Conservation (phyloP, 2,888 invertebrate genomes). For the Rhabditoides inermis region DNA sequence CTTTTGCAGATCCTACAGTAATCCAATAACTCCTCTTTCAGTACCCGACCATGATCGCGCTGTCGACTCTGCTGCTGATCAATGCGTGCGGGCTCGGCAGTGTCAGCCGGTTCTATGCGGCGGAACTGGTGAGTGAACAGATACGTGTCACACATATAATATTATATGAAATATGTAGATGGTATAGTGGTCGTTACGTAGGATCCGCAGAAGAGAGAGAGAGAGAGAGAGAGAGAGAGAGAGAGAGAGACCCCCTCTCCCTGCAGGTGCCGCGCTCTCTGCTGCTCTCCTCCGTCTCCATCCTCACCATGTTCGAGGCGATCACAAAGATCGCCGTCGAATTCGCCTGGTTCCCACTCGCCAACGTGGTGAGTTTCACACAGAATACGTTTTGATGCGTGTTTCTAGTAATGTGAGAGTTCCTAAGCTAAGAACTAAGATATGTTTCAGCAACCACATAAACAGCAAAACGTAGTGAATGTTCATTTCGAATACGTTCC, state of each 20-base stretch:
- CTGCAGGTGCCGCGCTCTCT: constrained; percentile 20
- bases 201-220: too few species aligned
- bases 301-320: constrained; percentile 19
- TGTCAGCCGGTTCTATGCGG: constrained; percentile 24
- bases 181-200: too few species aligned
- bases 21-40: too few species aligned
- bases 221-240: too few species aligned
- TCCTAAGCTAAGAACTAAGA: background rate
- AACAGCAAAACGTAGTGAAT: too few species aligned
- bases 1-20: too few species aligned
- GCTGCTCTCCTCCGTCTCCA: constrained; percentile 16
- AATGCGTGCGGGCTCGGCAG: constrained; percentile 25
- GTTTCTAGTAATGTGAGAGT: background rate
- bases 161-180: too few species aligned
- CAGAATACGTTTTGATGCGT: background rate
- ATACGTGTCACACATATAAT: too few species aligned
- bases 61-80: constrained; percentile 17
- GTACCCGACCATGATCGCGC: constrained; percentile 13
- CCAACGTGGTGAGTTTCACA: constrained; percentile 15
- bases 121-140: too few species aligned
- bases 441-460: too few species aligned
- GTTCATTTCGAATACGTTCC: too few species aligned
- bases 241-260: too few species aligned
- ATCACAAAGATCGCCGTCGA: constrained; percentile 18
- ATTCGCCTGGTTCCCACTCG: constrained; percentile 21